Base-by-base conservation (phyloP, 2,797 vertebrate species). In the Fratercula arctica region DNA sequence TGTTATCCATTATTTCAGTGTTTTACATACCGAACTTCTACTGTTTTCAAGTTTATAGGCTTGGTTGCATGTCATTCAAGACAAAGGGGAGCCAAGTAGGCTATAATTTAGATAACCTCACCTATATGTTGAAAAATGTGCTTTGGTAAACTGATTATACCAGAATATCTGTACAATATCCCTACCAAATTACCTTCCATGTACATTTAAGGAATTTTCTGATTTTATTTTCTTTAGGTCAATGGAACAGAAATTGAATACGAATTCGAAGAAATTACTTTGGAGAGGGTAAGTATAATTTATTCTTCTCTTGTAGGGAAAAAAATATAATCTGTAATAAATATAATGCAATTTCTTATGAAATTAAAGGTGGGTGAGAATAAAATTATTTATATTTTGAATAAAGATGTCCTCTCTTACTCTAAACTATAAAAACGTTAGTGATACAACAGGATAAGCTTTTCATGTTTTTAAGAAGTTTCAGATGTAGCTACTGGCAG, bases 211-310 rank as follows among this genome's bases (percentile, higher is more conserved):
- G 59, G 24, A 20, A 80, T 95, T 76, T 90, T 67, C 87, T 86
- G 35, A 5, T 96, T 79, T 87, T 63, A 8, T 93, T 53, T 78
- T 86, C 74, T 87, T 90, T 93, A 99, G 99, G 99, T 99, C 97
- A 99, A 99, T 83, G 99, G 99, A 93, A 99, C 99, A 94, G 99
- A 99, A 98, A 99, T 99, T 93, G 99, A 99, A 98, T 99, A 99
- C 97, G 99, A 99, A 97, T 99, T 99, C 98, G 99, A 99, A 98
- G 99, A 99, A 98, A 99, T 99, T 97, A 99, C 99, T 95, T 93
- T 99, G 95, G 99, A 99, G 90, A 98, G 99, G 98, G 99, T 99
- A 98, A 99, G 99, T 98, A 28, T 61, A 50, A 91, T 74, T 78
- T 75, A 24, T 48, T 82, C 18, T 96, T 50, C 33, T 67, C 24